These are phyloP conservation scores for Heteromyza rotundicornis DNA, from an alignment of 2,888 invertebrate species.

Conservation along the genomic window DNA sequence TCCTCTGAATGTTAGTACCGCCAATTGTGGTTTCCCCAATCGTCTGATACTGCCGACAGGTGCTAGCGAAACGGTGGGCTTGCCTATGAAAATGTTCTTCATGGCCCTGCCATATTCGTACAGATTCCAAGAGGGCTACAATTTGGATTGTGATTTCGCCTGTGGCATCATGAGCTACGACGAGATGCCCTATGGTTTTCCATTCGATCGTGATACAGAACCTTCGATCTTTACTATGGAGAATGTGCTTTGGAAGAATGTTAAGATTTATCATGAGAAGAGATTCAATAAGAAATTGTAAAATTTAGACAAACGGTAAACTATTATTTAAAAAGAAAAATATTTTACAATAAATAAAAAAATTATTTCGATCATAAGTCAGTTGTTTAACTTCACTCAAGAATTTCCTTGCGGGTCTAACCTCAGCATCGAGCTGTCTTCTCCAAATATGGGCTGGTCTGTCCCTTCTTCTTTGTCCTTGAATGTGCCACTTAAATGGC, in stretches of 20 bases:
- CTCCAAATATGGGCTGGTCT: too few species aligned
- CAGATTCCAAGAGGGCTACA: slow-evolving; percentile 31
- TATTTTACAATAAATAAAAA: too few species aligned
- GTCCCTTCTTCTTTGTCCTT: too few species aligned
- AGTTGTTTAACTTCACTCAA: too few species aligned
- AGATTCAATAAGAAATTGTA: too few species aligned
- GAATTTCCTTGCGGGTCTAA: too few species aligned
- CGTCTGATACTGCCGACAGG: slow-evolving; percentile 71
- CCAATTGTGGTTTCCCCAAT: slow-evolving; percentile 67
- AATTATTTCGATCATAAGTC: too few species aligned
- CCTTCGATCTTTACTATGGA: slow-evolving; percentile 58
- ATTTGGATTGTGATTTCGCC: slow-evolving; percentile 37
- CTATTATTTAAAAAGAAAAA: too few species aligned
- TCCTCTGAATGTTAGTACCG: slow-evolving; percentile 60
- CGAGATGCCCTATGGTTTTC: slow-evolving; percentile 70
- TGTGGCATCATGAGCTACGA: slow-evolving; percentile 59
- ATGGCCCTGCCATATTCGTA: slow-evolving; percentile 64
- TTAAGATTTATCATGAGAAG: slow-evolving; percentile 35
- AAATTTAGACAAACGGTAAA: too few species aligned
- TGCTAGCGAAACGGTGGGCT: slow-evolving; percentile 61
- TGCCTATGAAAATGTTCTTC: slow-evolving; percentile 67
- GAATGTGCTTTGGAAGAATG: slow-evolving; percentile 30
- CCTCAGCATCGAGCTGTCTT: too few species aligned
- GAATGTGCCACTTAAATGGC: too few species aligned
- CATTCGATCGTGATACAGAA: slow-evolving; percentile 71